These are phyloP conservation scores for Centropyge bicolor DNA, from an alignment of 2,797 vertebrate species.

Conservation along the genomic window DNA sequence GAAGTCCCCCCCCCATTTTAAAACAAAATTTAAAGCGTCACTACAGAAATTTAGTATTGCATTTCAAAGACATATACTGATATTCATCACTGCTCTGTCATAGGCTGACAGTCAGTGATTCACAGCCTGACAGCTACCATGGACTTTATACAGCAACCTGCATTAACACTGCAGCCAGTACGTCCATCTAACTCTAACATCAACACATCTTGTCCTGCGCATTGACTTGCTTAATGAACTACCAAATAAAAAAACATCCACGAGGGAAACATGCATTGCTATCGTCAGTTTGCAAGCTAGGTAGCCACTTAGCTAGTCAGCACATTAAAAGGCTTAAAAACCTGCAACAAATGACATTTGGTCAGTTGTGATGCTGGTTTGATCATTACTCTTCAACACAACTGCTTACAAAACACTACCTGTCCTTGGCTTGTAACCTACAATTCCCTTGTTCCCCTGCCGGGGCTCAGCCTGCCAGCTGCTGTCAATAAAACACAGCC, in stretches of 20 bases:
- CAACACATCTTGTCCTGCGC: not conserved
- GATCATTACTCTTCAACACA: not conserved
- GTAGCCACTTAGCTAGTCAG: not conserved
- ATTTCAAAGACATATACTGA: not conserved
- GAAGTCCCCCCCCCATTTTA: too few relatives aligned
- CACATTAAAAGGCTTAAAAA: not conserved
- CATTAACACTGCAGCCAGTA: not conserved
- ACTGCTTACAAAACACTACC: not conserved
- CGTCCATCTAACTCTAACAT: not conserved
- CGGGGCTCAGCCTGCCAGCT: slow-evolving; percentile 6
- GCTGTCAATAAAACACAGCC: not conserved
- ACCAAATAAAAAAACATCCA: not conserved
- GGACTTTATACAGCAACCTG: not conserved
- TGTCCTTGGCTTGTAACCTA: slow-evolving; percentile 5
- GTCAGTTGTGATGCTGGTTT: not conserved
- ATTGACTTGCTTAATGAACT: not conserved
- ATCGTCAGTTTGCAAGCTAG: not conserved
- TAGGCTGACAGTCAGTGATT: not conserved
- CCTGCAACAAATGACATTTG: not conserved
- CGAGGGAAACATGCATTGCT: not conserved
- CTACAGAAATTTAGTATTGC: not conserved
- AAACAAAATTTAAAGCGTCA: not conserved
- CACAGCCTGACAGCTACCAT: not conserved
- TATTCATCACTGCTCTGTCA: not conserved
- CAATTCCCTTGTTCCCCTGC: not conserved